phyloP scores from a whole-genome alignment of 2,797 vertebrate species.

The Thalassophryne amazonica region DNA sequence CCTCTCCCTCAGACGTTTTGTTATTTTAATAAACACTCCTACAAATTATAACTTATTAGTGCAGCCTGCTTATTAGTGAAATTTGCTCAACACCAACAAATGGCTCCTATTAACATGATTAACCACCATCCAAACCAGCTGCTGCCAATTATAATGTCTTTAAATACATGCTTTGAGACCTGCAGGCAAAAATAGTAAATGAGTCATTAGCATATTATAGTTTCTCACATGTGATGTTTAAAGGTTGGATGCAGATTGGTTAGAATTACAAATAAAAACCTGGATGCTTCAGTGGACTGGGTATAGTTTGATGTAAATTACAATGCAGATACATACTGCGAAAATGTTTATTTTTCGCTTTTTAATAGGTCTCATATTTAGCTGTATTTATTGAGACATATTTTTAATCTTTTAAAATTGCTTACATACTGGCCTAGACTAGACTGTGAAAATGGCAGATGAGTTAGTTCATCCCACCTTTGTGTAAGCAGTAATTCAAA shows the following conservation, averaged over 20 bases:
- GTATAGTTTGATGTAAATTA: neutral
- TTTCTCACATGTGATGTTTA: neutral
- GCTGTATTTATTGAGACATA: too few species aligned
- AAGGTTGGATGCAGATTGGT: neutral
- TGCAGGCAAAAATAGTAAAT: slow-evolving; percentile 1
- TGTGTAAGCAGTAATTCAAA: too few species aligned
- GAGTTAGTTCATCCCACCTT: too few species aligned
- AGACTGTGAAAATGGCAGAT: too few species aligned
- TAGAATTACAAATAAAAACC: neutral
- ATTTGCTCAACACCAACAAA: slow-evolving; percentile 43
- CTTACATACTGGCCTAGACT: too few species aligned
- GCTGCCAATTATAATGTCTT: slow-evolving; percentile 27
- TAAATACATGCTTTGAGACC: slow-evolving; percentile 13
- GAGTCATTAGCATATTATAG: neutral
- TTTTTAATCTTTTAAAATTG: too few species aligned
- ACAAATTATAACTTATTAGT: slow-evolving; percentile 45
- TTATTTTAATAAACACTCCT: slow-evolving; percentile 39
- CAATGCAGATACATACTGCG: too few species aligned
- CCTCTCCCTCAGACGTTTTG: slow-evolving; percentile 22
- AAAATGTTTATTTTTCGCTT: too few species aligned
- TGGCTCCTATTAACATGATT: slow-evolving; percentile 49
- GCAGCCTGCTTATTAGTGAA: slow-evolving; percentile 14
- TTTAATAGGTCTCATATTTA: too few species aligned
- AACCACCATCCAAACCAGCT: slow-evolving; percentile 22
- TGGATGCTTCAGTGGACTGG: neutral